Base-by-base conservation (phyloP, 2,888 invertebrate genomes). In the Choreutis nemorana region DNA sequence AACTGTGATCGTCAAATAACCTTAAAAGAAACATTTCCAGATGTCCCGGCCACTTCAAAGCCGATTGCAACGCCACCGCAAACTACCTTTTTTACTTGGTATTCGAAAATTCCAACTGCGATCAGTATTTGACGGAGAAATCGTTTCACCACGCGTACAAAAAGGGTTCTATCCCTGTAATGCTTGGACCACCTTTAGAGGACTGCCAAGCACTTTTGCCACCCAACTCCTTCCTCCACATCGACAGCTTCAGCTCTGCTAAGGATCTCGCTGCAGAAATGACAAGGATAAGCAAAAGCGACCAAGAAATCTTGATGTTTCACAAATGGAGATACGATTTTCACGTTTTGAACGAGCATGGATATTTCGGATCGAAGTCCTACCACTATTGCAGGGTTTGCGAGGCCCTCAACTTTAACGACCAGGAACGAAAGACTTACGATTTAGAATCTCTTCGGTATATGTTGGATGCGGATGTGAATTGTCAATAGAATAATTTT, bases 71-170 rank as follows among this genome's bases (percentile, higher is more conserved):
- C 2, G 39, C 56, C 4, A 55, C 87, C 23, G 56, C 71, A 1
- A 44, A 73, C 5, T 89, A 88, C 53, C 68, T 86, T 41, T 89
- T 89, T 52, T 87, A 88, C 44, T 54, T 89, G 23, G 82, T 86
- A 1, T 83, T 89, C 38, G 89, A 89, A 55, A 89, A 88, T 48
- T 82, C 85, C 0, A 81, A 83, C 41, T 89, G 89, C 46, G 67
- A 70, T 4, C 84, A 88, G 48, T 89, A 89, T 43, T 56, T 89
- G 25, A 88, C 87, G 0, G 89, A 89, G 48, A 89, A 89, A 51
- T 50, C 82, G 1, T 89, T 84, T 61, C 83, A 86, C 73, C 81
- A 87, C 40, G 85, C 83, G 0, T 87, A 82, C 41, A 45, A 60
- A 2, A 87, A 85, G 52, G 78, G 81, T 9, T 71, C 85, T 1